These are phyloP conservation scores for Drosophila subsilvestris DNA, from an alignment of 2,888 invertebrate species.

Conservation along the genomic window DNA sequence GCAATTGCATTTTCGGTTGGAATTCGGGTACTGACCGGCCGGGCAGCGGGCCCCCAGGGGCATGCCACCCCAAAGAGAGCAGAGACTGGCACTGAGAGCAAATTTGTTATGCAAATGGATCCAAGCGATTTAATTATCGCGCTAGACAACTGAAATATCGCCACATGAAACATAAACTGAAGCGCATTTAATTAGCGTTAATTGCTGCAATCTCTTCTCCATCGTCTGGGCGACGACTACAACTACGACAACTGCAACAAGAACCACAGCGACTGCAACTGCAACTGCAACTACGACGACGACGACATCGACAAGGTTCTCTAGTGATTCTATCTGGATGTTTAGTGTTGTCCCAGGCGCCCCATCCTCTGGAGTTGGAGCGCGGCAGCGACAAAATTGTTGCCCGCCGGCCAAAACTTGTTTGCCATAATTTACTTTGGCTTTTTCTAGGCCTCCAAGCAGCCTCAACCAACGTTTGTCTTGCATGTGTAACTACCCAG, in stretches of 20 bases:
- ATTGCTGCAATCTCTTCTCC: conserved; percentile 76
- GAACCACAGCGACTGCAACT: conserved; percentile 24
- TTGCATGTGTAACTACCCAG: neutral
- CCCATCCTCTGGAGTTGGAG: conserved; percentile 31
- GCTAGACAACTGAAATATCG: conserved; percentile 82
- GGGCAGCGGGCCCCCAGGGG: conserved; percentile 1
- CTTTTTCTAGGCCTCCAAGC: conserved; percentile 53
- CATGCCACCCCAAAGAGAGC: conserved; percentile 8
- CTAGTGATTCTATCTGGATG: conserved; percentile 58
- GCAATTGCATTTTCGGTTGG: conserved; percentile 27
- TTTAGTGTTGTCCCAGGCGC: conserved; percentile 38
- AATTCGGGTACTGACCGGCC: conserved; percentile 4
- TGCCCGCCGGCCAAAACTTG: conserved; percentile 83
- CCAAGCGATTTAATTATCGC: conserved; percentile 81
- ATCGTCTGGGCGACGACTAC: conserved; percentile 48
- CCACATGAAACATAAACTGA: conserved; percentile 74
- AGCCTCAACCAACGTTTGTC: conserved; percentile 7
- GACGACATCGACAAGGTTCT: conserved; percentile 47
- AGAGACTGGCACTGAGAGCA: conserved; percentile 33
- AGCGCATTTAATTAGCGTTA: conserved; percentile 82
- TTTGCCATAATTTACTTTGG: conserved; percentile 83
- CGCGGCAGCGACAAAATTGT: conserved; percentile 75
- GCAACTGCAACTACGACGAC: conserved; percentile 38
- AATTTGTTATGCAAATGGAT: conserved; percentile 81
- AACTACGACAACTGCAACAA: conserved; percentile 38